These are phyloP conservation scores for Hippocampus comes DNA, from an alignment of 2,113 vertebrate species.

Conservation along the genomic window DNA sequence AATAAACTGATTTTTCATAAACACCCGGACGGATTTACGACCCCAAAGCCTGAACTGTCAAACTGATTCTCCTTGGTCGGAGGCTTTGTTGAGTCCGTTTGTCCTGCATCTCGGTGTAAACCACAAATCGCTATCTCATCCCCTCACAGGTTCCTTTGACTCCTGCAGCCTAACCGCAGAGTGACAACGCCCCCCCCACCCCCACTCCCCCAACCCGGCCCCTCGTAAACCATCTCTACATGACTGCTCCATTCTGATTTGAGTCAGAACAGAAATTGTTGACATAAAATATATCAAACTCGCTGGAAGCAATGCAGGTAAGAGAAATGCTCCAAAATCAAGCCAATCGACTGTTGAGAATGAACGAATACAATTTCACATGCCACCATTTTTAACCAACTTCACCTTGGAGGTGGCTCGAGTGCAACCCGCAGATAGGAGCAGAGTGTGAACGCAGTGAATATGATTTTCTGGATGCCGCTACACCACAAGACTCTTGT, in stretches of 20 bases:
- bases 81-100: constrained; percentile 32
- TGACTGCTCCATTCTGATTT: constrained; percentile 41
- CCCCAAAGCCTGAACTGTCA: constrained; percentile 40
- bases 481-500: constrained; percentile 39
- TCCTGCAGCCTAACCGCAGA: constrained; percentile 52
- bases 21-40: constrained; percentile 18
- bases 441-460: constrained; percentile 48
- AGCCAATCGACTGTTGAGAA: not conserved
- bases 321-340: no score
- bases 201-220: not conserved
- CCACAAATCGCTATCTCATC: constrained; percentile 69
- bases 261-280: not conserved
- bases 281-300: no score
- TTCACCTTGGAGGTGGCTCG: constrained; percentile 3
- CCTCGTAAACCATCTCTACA: constrained; percentile 22
- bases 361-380: not conserved
- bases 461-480: constrained; percentile 59
- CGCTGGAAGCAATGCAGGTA: no score
- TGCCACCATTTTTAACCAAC: not conserved
- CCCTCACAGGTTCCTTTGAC: constrained; percentile 68
- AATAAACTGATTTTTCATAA: constrained; percentile 2
- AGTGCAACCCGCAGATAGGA: constrained; percentile 65
- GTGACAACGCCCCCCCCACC: constrained; percentile 17
- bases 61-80: constrained; percentile 53
- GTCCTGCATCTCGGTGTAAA: constrained; percentile 57